Evolutionary conservation across 2,888 invertebrate species (phyloP), one percentile per base, ranked within the genome.

Genomic region (Perizoma flavofasciatum): DNA sequence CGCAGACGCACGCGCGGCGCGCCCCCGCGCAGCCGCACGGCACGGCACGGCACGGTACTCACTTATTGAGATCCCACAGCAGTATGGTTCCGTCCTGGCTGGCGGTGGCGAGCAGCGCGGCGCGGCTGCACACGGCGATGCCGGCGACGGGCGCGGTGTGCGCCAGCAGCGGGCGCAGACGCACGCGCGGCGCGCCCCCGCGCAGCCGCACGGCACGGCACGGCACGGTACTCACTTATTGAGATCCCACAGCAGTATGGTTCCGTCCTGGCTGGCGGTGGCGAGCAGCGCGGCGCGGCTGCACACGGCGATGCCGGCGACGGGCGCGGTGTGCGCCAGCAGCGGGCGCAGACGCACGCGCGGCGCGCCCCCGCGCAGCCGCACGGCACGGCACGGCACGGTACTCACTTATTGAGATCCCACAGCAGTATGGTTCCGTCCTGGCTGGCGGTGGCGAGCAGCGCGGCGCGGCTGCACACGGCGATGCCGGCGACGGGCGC

Each of bases 11-110:
- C 71, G 60, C 78, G 78, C 71, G 80, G 68, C 48, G 81, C 22
- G 22, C n/a, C n/a, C n/a, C n/a, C n/a, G n/a, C n/a, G n/a, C n/a
- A n/a, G n/a, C n/a, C n/a, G n/a, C 22, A 22, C 22, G 22, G n/a
- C 22, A 3, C 22, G 22, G 22, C 22, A 32, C 9, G 2, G n/a
- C 0, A 49, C 5, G 7, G 40, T 3, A 72, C 83, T 72, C 55
- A 95, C 94, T 93, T 93, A 81, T 97, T 96, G 44, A 96, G 93
- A 83, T 98, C 98, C 98, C 98, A 98, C 65, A 98, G 94, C 67
- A 97, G 95, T 70, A 96, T 93, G 58, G 93, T 89, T 2, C 96
- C 96, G 81, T 95, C 96, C 9, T 85, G 83, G 69, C 95, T 95
- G 41, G 96, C 96, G 55, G 95, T 94, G 52, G 95, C 95, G 6